Evolutionary conservation across 2,113 vertebrate genomes (phyloP), one percentile per base, ranked within the genome.

Genomic region (Fukomys damarensis): DNA sequence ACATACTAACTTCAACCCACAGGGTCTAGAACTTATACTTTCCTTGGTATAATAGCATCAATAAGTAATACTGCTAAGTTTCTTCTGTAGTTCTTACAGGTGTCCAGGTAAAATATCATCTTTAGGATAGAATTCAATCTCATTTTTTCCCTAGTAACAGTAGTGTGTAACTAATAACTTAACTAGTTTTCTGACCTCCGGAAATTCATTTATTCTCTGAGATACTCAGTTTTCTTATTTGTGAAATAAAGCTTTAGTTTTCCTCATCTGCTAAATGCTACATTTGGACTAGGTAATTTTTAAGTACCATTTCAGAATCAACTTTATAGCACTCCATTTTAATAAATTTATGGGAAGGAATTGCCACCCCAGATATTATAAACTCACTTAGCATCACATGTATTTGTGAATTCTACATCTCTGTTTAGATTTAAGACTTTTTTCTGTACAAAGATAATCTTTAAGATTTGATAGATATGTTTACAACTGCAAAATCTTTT

Each of bases 111-210:
- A 96, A 96, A 65, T 84, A 79, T 70, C 58, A 63, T 84, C 90
- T 94, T 89, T 87, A 91, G 61, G 61, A 32, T n/a, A 83, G 54
- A 96, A 93, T 95, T 89, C 35, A 91, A 3, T 61, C 12, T 77
- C 17, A 83, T 89, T 89, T 95, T 66, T 35, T 79, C 30, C 81
- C 90, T 89, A 54, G 17, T 56, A 90, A 76, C 76, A 41, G 0
- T 74, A 58, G 12, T 56, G 4, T 38, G 1, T 84, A 92, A 92
- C 66, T 94, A 86, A 96, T 49, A 61, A 88, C n/a, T 35, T 86
- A 93, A 74, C 22, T 93, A 84, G 30, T 77, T 61, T 87, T 92
- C 95, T 72, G 68, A 98, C 76, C 20, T 91, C 96, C 30, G 49
- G 12, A 85, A 94, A 93, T 70, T 79, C 38, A 91, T 90, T 96